Percentiles rank a stretch among this genome's conserved stretches.
These are phyloP conservation scores for Pseudomugil tenellus DNA, from an alignment of 2,797 vertebrate genomes.

Conservation along the genomic window DNA sequence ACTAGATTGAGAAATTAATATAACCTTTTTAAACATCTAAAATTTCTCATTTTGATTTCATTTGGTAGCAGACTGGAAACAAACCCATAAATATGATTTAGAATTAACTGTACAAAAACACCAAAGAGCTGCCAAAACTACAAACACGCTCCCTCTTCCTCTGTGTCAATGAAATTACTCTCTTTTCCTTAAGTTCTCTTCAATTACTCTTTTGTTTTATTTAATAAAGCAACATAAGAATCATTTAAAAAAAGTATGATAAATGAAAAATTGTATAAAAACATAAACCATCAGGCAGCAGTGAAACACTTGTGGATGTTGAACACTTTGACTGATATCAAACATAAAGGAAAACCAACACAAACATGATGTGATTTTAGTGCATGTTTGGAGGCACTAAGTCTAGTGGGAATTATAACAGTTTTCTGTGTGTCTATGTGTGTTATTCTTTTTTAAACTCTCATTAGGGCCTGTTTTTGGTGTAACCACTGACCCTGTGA, in stretches of 20 bases:
- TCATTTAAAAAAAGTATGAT: neutral
- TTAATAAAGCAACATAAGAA: neutral
- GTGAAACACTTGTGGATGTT: conserved; percentile 34
- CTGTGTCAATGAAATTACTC: conserved; percentile 5
- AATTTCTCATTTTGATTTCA: conserved; percentile 29
- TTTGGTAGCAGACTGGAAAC: conserved; percentile 38
- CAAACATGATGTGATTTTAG: conserved; percentile 73
- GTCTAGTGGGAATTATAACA: conserved; percentile 57
- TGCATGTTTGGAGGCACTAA: conserved; percentile 57
- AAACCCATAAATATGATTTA: conserved; percentile 68
- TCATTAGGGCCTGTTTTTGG: neutral
- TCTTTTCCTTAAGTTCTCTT: conserved; percentile 6
- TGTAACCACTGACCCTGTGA: neutral
- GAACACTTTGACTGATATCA: conserved; percentile 42
- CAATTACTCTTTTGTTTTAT: neutral
- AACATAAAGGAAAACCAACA: conserved; percentile 66
- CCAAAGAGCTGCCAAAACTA: conserved; percentile 70
- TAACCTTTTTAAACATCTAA: conserved; percentile 10
- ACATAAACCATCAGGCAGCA: too few species aligned
- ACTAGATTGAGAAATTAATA: neutral
- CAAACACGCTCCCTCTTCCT: conserved; percentile 24
- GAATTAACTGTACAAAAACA: conserved; percentile 63
- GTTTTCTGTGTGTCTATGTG: conserved; percentile 15
- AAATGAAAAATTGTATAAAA: too few species aligned
- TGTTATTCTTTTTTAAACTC: conserved; percentile 17